Percentiles rank a stretch among this genome's conserved stretches.
These are phyloP conservation scores for Neoniphon sammara DNA, from an alignment of 2,797 vertebrate genomes.

Conservation along the genomic window DNA sequence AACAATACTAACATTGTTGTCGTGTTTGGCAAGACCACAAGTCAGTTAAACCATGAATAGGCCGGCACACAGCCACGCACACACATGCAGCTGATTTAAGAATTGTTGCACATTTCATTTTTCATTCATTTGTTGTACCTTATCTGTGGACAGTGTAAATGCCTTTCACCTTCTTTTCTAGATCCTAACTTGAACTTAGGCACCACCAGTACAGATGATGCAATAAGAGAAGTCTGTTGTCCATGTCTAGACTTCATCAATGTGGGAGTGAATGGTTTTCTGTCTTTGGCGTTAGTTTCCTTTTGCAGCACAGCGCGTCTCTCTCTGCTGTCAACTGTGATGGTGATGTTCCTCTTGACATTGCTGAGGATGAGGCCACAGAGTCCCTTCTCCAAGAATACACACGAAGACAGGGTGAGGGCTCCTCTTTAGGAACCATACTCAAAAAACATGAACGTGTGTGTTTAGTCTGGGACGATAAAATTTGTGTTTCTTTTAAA, in stretches of 20 bases:
- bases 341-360: slow-evolving; percentile 90
- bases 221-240: background rate
- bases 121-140: background rate
- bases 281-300: slow-evolving; percentile 81
- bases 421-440: background rate
- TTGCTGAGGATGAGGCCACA: slow-evolving; percentile 90
- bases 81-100: slow-evolving; percentile 27
- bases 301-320: slow-evolving; percentile 85
- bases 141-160: slow-evolving; percentile 1
- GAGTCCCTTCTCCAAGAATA: slow-evolving; percentile 87
- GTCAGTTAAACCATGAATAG: slow-evolving; percentile 52
- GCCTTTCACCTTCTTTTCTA: background rate
- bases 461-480: too few relatives aligned
- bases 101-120: slow-evolving; percentile 17
- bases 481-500: too few relatives aligned
- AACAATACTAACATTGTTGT: slow-evolving; percentile 78
- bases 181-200: background rate
- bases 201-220: background rate
- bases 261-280: background rate
- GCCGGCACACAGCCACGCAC: slow-evolving; percentile 20
- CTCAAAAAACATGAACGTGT: background rate
- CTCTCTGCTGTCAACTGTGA: slow-evolving; percentile 92
- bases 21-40: slow-evolving; percentile 56
- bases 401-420: slow-evolving; percentile 83
- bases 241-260: background rate